A percentile compares a stretch with the other conserved stretches of the same genome.
These are phyloP conservation scores for Hydrolagus colliei DNA, from an alignment of 2,797 vertebrate species.

Conservation along the genomic window DNA sequence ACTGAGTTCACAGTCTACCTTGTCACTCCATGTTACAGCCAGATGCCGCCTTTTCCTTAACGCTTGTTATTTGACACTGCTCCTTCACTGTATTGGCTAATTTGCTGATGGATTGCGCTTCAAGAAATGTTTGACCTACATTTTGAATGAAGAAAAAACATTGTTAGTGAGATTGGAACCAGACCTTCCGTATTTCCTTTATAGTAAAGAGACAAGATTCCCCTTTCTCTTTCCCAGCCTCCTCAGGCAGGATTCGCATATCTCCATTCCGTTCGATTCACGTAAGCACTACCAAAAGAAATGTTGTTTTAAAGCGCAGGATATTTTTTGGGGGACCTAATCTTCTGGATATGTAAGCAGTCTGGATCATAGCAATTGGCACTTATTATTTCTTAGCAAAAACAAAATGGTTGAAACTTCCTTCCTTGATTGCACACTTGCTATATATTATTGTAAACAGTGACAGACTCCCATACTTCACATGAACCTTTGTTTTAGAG, in stretches of 20 bases:
- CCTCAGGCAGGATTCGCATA: no score
- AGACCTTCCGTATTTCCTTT: neutral
- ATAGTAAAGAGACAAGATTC: neutral
- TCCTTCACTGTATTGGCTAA: neutral
- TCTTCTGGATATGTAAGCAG: neutral
- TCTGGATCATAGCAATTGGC: neutral
- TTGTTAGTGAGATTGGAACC: constrained; percentile 16
- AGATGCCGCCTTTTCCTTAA: neutral
- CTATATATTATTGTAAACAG: neutral
- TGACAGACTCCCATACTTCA: neutral
- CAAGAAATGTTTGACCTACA: neutral
- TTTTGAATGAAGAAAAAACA: neutral
- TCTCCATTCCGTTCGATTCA: neutral
- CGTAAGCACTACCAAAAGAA: no score
- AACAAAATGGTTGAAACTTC: neutral
- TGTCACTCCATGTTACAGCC: neutral
- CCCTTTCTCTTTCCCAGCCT: neutral
- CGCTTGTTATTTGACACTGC: neutral
- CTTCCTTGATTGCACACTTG: neutral
- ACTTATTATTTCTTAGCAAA: neutral
- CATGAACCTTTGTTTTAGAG: neutral
- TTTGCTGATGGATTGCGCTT: neutral
- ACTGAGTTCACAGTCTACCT: neutral
- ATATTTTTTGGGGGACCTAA: neutral
- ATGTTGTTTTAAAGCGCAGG: neutral